Percentiles rank a stretch among this genome's conserved stretches.
phyloP scores from a whole-genome alignment of 2,113 vertebrate genomes.

The Cyanoderma ruficeps region DNA sequence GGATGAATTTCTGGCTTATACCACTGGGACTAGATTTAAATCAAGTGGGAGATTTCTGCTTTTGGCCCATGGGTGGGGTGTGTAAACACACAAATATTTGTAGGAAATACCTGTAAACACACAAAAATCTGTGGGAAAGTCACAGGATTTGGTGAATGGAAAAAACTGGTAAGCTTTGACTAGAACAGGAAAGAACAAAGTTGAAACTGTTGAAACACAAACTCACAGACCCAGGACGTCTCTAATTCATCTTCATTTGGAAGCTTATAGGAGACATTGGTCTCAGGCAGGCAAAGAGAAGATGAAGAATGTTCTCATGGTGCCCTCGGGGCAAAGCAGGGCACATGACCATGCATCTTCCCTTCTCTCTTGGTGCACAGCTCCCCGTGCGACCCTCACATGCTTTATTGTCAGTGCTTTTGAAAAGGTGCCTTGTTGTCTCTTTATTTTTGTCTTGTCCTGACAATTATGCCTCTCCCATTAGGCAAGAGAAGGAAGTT shows the following conservation, averaged over 20 bases:
- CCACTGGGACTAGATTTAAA: neutral
- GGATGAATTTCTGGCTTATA: neutral
- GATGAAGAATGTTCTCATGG: neutral
- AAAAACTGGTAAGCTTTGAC: neutral
- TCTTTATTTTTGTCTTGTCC: neutral
- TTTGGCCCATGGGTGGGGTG: neutral
- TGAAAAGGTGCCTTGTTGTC: neutral
- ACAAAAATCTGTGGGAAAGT: neutral
- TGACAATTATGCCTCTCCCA: neutral
- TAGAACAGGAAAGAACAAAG: neutral
- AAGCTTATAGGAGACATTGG: neutral
- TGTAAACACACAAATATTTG: rapidly evolving
- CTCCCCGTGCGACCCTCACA: neutral
- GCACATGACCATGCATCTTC: neutral
- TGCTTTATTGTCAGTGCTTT: neutral
- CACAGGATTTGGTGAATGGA: neutral
- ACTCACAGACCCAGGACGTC: neutral
- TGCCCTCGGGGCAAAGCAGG: neutral
- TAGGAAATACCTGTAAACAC: neutral
- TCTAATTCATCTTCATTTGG: neutral
- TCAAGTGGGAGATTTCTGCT: neutral
- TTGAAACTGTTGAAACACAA: neutral
- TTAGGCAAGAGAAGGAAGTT: neutral
- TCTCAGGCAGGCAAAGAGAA: neutral
- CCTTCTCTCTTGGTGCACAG: neutral